These are phyloP conservation scores for Dolichomitus sp. DNA, from an alignment of 2,888 invertebrate genomes.

Conservation along the genomic window DNA sequence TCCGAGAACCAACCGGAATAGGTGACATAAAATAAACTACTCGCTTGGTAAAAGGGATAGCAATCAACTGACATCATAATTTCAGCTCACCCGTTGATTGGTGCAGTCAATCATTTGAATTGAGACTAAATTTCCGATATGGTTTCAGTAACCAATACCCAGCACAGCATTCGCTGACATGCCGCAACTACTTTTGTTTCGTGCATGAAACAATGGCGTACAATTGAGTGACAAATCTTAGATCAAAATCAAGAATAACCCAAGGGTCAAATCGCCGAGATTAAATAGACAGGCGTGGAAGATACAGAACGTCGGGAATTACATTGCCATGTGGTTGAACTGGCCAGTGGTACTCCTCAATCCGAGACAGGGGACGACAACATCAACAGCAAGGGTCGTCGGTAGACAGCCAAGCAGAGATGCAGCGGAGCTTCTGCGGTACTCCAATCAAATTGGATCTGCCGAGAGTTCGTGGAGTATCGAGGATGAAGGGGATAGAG, in stretches of 20 bases:
- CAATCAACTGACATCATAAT: too few species aligned
- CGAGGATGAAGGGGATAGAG: slow-evolving; percentile 61
- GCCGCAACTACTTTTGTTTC: too few species aligned
- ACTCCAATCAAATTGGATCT: slow-evolving; percentile 83
- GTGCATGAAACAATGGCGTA: not conserved
- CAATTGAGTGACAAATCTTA: not conserved
- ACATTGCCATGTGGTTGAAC: slow-evolving; percentile 48
- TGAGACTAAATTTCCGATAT: too few species aligned
- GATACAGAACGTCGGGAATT: slow-evolving; percentile 50
- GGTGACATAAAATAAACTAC: not conserved
- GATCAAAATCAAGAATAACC: not conserved
- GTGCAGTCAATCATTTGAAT: too few species aligned
- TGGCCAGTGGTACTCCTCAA: slow-evolving; percentile 36
- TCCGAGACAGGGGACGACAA: slow-evolving; percentile 55
- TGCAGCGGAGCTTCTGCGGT: slow-evolving; percentile 72
- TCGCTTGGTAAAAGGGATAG: too few species aligned
- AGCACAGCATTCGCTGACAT: too few species aligned
- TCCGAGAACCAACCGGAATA: not conserved
- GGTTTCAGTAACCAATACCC: too few species aligned
- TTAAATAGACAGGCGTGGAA: slow-evolving; percentile 27
- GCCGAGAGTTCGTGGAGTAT: slow-evolving; percentile 78
- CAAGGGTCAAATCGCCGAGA: slow-evolving; percentile 22
- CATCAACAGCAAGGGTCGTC: slow-evolving; percentile 24
- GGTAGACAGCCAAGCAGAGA: slow-evolving; percentile 39
- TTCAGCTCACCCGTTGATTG: too few species aligned